Evolutionary conservation across 2,888 invertebrate species (phyloP).

Genomic region (Habroteleia sp.): DNA sequence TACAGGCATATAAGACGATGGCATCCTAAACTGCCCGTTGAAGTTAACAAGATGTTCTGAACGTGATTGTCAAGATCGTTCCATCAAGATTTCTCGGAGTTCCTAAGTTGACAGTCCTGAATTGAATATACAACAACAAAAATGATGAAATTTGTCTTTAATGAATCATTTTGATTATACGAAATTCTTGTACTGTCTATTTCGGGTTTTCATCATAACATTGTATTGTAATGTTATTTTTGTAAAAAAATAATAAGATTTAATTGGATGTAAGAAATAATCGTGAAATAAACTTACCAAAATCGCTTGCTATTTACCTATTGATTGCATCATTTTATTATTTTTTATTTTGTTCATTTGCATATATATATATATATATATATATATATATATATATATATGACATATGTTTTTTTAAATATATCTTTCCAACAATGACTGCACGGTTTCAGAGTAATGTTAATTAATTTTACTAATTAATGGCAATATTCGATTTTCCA

Average conservation of each 20-base stretch:
- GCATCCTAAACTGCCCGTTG: slow-evolving; percentile 76
- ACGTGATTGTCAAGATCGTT: background rate
- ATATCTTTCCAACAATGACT: no score
- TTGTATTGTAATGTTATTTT: slow-evolving; percentile 34
- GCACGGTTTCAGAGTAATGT: slow-evolving; percentile 28
- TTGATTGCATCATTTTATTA: slow-evolving; percentile 1
- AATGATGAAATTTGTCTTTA: no score
- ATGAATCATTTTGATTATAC: background rate
- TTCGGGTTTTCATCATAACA: no score
- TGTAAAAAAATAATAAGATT: slow-evolving; percentile 4
- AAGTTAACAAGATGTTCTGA: slow-evolving; percentile 76
- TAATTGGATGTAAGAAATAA: slow-evolving; percentile 23
- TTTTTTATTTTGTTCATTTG: no score
- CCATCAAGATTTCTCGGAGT: slow-evolving; percentile 2
- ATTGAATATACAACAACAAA: background rate
- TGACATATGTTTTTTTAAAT: no score
- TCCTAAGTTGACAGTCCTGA: background rate
- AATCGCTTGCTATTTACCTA: slow-evolving; percentile 13
- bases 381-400: no score
- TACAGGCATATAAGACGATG: slow-evolving; percentile 79
- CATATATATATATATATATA: no score
- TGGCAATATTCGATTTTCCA: slow-evolving; percentile 65
- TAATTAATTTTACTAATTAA: slow-evolving; percentile 56
- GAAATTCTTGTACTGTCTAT: slow-evolving; percentile 14
- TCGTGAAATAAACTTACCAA: slow-evolving; percentile 28